Evolutionary conservation across 92 coral and sea anemone genomes (phyloP).

Genomic region (Epizoanthus stellaris): DNA sequence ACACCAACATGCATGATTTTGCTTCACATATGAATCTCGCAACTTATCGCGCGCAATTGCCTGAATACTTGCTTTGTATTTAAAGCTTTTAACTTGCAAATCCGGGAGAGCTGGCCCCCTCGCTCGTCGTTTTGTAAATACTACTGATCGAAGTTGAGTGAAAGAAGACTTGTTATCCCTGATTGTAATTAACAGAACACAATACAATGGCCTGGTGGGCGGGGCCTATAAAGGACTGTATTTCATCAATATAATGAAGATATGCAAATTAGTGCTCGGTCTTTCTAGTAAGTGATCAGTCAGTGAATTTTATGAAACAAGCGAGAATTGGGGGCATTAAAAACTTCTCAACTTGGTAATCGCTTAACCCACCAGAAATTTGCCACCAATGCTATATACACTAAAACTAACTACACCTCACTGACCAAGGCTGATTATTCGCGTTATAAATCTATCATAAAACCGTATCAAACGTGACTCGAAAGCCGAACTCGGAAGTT

Average conservation of each 20-base stretch:
- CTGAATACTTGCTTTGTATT: constrained; percentile 32
- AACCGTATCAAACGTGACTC: constrained; percentile 41
- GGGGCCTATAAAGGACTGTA: constrained; percentile 50
- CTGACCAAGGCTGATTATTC: background rate
- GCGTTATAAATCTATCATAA: background rate
- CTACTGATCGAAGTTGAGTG: constrained; percentile 32
- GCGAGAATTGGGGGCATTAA: background rate
- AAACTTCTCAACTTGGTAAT: constrained; percentile 3
- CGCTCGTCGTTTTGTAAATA: constrained; percentile 41
- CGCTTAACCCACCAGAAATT: background rate
- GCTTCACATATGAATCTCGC: background rate
- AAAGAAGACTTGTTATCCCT: constrained; percentile 26
- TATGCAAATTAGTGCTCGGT: constrained; percentile 32
- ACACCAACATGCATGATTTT: background rate
- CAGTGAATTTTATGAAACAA: background rate
- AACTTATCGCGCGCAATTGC: constrained; percentile 2
- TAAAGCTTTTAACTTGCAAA: constrained; percentile 43
- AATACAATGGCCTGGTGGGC: constrained; percentile 56
- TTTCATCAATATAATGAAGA: constrained; percentile 28
- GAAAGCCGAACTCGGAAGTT: constrained; percentile 84
- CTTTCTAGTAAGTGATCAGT: constrained; percentile 26
- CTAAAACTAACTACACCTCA: background rate
- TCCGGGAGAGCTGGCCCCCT: constrained; percentile 38
- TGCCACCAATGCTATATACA: constrained; percentile 7
- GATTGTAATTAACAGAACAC: constrained; percentile 57